A percentile compares a stretch with the other conserved stretches of the same genome.
phyloP scores from a whole-genome alignment of 2,888 invertebrate genomes.

The Ommatoiulus sabulosus region DNA sequence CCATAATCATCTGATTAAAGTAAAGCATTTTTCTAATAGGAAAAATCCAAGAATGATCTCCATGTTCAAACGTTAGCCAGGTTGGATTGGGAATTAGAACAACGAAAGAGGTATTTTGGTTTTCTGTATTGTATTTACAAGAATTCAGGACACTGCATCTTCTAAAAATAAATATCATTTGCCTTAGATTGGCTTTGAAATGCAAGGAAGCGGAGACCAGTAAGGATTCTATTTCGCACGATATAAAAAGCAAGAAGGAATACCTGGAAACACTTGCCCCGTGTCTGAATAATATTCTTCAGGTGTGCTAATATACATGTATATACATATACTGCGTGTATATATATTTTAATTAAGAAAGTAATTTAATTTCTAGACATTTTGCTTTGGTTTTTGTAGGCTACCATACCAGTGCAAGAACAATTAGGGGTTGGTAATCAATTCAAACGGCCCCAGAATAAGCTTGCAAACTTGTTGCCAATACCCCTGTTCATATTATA shows the following conservation, averaged over 20 bases:
- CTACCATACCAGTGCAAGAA: conserved; percentile 90
- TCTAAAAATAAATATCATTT: neutral
- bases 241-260: conserved; percentile 80
- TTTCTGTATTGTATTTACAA: neutral
- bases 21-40: conserved; percentile 68
- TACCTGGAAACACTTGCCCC: conserved; percentile 86
- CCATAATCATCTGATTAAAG: neutral
- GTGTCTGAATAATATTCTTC: conserved; percentile 67
- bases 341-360: too few species aligned
- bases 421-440: conserved; percentile 85
- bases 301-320: conserved; percentile 46
- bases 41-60: conserved; percentile 76
- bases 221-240: conserved; percentile 81
- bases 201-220: conserved; percentile 80
- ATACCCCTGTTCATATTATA: conserved; percentile 87
- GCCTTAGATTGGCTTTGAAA: conserved; percentile 75
- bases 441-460: conserved; percentile 81
- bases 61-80: conserved; percentile 87
- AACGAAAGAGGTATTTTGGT: conserved; percentile 76
- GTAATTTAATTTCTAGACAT: conserved; percentile 40
- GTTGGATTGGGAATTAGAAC: conserved; percentile 90
- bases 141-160: too few species aligned
- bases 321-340: too few species aligned
- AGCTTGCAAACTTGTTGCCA: conserved; percentile 80
- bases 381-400: conserved; percentile 68